Conservation (phyloP, 2,888 invertebrate genomes). For the Hofmannophila pseudospretella region DNA sequence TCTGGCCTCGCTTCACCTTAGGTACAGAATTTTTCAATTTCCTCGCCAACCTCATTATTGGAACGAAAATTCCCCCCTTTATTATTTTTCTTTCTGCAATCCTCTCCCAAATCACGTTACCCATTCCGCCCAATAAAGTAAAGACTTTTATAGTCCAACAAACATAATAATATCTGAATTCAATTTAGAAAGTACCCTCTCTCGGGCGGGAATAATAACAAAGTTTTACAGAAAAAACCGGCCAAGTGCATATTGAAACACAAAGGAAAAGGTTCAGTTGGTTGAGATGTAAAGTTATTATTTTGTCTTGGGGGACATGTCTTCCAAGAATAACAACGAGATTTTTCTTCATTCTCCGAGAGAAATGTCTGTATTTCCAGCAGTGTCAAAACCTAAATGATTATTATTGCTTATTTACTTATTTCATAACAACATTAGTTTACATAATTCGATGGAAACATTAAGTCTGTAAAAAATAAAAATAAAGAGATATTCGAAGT, state of each 20-base stretch:
- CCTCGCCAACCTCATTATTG: background rate
- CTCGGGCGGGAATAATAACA: constrained; percentile 26
- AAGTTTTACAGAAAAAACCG: constrained; percentile 22
- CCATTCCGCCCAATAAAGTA: constrained; percentile 29
- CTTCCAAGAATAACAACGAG: too few species aligned
- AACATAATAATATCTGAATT: constrained; percentile 46
- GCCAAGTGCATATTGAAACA: background rate
- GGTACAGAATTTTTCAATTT: constrained; percentile 1
- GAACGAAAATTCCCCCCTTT: background rate
- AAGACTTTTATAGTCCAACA: constrained; percentile 35
- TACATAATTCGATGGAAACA: too few species aligned
- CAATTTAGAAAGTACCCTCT: constrained; percentile 34
- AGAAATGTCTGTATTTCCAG: too few species aligned
- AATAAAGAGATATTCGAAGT: too few species aligned
- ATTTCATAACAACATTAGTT: too few species aligned
- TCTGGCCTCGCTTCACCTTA: background rate
- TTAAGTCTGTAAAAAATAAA: too few species aligned
- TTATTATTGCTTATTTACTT: too few species aligned
- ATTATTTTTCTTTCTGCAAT: background rate
- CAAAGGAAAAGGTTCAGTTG: too few species aligned
- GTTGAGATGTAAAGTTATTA: too few species aligned
- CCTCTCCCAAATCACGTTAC: constrained; percentile 14
- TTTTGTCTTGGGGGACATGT: too few species aligned
- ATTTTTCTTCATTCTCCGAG: too few species aligned
- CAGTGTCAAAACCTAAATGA: too few species aligned